Conservation (phyloP, 2,888 invertebrate species). For the Eilema caniola region DNA sequence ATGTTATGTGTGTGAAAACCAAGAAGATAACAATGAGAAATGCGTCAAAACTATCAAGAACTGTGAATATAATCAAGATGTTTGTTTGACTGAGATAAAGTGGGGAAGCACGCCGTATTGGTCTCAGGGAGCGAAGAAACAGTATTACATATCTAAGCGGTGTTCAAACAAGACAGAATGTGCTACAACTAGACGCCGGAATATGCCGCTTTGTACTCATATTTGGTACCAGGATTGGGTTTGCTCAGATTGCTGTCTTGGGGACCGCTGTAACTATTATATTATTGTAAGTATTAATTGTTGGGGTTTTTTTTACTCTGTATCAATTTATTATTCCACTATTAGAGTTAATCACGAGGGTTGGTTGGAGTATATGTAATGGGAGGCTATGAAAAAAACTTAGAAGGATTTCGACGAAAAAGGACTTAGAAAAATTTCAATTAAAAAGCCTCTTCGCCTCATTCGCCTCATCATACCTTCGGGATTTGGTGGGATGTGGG, state of each 20-base stretch:
- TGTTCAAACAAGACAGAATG: conserved; percentile 95
- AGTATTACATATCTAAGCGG: conserved; percentile 96
- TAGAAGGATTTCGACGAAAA: too few relatives aligned
- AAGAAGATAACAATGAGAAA: conserved; percentile 97
- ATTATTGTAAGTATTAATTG: conserved; percentile 93
- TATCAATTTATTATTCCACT: too few relatives aligned
- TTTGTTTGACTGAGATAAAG: conserved; percentile 95
- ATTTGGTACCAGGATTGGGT: conserved; percentile 99
- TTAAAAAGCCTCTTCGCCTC: too few relatives aligned
- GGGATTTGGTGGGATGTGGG: too few relatives aligned
- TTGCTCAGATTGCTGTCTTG: conserved; percentile 98
- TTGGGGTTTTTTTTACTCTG: not conserved
- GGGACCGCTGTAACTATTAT: conserved; percentile 98
- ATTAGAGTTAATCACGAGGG: not conserved
- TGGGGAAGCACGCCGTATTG: conserved; percentile 99
- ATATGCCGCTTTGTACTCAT: conserved; percentile 94
- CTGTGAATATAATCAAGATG: conserved; percentile 95
- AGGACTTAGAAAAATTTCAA: too few relatives aligned
- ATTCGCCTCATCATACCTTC: too few relatives aligned
- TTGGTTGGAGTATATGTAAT: too few relatives aligned
- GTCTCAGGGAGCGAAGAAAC: conserved; percentile 96
- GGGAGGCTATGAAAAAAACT: too few relatives aligned
- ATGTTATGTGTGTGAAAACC: conserved; percentile 97
- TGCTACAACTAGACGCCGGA: conserved; percentile 89
- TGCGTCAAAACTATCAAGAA: conserved; percentile 96